Base-by-base conservation (phyloP, 2,888 invertebrate species). In the Drosophila rubida region DNA sequence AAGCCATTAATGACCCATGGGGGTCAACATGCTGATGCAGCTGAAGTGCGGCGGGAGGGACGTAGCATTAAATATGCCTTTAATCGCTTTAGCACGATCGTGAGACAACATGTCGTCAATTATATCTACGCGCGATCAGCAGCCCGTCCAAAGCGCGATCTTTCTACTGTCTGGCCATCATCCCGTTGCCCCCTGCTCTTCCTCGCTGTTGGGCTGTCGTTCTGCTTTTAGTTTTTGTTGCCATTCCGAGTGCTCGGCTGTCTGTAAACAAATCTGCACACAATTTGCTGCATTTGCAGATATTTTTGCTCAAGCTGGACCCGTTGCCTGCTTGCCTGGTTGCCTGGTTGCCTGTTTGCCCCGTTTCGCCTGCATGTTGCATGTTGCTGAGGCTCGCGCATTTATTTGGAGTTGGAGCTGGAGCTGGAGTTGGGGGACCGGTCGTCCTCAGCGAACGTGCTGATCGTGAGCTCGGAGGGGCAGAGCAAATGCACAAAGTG, bases 101-200 rank as follows among this genome's bases (percentile, higher is more conserved):
- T 84, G 88, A 90, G 90, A 90, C 89, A 89, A 90, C 88, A 89
- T 87, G 90, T 88, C 90, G 89, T 90, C 89, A 89, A 89, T 90
- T 90, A 89, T 89, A 89, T 89, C 90, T 89, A 79, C 79, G 84
- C 73, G 67, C 73, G 86, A 83, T 87, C 83, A 86, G 75, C 82
- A 65, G 73, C 65, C 50, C 51, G 69, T 53, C 44, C 30, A 53
- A 14, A 35, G 50, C 30, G 51, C 66, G 51, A 49, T 45, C 65
- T 53, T 30, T 46, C 44, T 23, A 60, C 27, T 50, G 41, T 53
- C 49, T 50, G 13, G 35, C 35, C 61, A 54, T 42, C 44, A 22
- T 14, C 6, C 4, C 11, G 27, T 3, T 27, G 8, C n/a, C 32
- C 32, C 19, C 23, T 23, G 19, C 23, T 3, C 39, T 2, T 0